Base-by-base conservation (phyloP, 2,797 vertebrate genomes). In the Hippopotamyrus pictus region DNA sequence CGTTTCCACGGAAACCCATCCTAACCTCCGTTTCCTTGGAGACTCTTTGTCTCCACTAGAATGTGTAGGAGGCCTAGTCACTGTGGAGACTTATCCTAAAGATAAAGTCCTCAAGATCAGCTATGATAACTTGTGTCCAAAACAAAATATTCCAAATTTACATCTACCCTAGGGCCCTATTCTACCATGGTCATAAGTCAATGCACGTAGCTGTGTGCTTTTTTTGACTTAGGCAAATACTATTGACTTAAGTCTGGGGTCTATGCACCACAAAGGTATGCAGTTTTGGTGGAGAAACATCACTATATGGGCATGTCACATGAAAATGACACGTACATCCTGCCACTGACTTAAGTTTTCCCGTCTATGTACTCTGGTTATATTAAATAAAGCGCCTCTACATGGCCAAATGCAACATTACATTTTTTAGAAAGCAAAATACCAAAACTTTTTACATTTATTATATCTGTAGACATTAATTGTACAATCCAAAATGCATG, bases 51-150 rank as follows among this genome's bases (percentile, higher is more conserved):
- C 29, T 41, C 37, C n/a, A 25, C 53, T 46, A 46, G 54, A 17
- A 69, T 19, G 14, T 33, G 41, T 29, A 62, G 29, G 50, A 76
- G 25, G 12, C 83, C 25, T 37, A 59, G 46, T 89, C 37, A 54
- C 76, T 14, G 25, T 83, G 51, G 88, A 83, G 73, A 83, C 1
- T 37, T 48, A 22, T 14, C 9, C 37, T 54, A 69, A 83, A 41
- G 69, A 22, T 79, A n/a, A n/a, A 92, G 48, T 91, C 90, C 89
- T 7, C 8, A 87, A 88, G 90, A 88, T 25, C 12, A 90, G 89
- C 91, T 90, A 79, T 87, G 76, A 89, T 87, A 41, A 87, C 86
- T 53, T n/a, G 79, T 59, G 69, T 90, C 89, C 11, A 86, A 89
- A 87, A 53, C 37, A 25, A 65, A 19, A 51, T 33, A 37, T 57